These are phyloP conservation scores for Sinonovacula constricta DNA, from an alignment of 1,140 invertebrate species.

Conservation along the genomic window DNA sequence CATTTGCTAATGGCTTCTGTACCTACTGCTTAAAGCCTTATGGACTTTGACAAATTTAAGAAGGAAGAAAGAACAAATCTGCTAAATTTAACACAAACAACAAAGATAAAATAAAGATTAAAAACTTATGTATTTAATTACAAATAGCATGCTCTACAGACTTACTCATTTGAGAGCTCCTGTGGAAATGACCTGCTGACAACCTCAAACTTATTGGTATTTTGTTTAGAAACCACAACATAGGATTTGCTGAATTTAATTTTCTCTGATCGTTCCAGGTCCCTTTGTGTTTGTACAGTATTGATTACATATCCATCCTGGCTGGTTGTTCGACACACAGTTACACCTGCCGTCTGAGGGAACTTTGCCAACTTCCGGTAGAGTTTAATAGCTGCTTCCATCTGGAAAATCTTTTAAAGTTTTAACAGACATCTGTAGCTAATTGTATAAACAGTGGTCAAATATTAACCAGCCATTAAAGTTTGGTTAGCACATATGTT, in stretches of 20 bases:
- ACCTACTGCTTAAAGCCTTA: background rate
- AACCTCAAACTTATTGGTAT: constrained; percentile 26
- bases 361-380: constrained; percentile 57
- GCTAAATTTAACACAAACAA: background rate
- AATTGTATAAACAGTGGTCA: too few relatives aligned
- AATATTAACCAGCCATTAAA: constrained; percentile 9
- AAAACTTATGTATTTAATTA: background rate
- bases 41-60: constrained; percentile 18
- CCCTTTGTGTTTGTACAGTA: constrained; percentile 63
- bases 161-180: constrained; percentile 41
- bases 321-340: constrained; percentile 23
- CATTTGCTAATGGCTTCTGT: background rate
- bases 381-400: constrained; percentile 51
- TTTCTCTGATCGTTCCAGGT: constrained; percentile 67
- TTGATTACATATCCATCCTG: constrained; percentile 24
- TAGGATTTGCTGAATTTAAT: constrained; percentile 58
- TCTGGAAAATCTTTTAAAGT: too few relatives aligned
- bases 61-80: background rate
- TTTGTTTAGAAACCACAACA: constrained; percentile 43
- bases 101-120: background rate
- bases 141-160: background rate
- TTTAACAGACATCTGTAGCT: too few relatives aligned
- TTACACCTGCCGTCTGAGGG: constrained; percentile 41
- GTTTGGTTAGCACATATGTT: too few relatives aligned
- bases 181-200: constrained; percentile 29